These are phyloP conservation scores for Prunella fulvescens DNA, from an alignment of 2,113 vertebrate genomes.

Conservation along the genomic window DNA sequence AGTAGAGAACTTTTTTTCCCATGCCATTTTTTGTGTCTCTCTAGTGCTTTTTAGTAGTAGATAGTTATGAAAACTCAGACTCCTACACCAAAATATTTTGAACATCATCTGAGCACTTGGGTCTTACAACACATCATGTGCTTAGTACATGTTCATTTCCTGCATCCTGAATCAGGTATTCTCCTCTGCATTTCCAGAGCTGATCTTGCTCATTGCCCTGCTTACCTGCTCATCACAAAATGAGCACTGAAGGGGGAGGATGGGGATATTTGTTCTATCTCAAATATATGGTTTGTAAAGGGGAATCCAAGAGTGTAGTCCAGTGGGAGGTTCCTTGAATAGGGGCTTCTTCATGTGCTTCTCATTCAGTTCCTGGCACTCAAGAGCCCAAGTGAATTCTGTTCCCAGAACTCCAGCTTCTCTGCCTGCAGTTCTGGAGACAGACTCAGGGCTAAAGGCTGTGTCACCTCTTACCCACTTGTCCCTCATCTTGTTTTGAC, in stretches of 20 bases:
- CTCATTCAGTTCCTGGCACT: neutral
- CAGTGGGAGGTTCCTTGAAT: neutral
- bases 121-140: neutral
- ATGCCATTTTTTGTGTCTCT: neutral
- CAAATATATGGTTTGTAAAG: neutral
- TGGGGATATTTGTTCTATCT: accelerated
- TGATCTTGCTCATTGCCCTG: neutral
- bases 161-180: neutral
- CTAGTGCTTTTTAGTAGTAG: neutral
- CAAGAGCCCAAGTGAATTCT: neutral
- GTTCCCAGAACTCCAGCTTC: neutral
- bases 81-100: neutral
- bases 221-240: neutral
- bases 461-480: no score
- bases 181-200: neutral
- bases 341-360: neutral
- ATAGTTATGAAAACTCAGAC: neutral
- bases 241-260: neutral
- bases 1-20: neutral
- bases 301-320: neutral
- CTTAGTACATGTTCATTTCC: neutral
- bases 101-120: neutral
- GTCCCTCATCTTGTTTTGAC: neutral
- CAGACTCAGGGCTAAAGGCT: neutral
- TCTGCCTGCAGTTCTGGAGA: neutral